Conservation (phyloP, 2,113 vertebrate species). For the Brienomyrus brachyistius region DNA sequence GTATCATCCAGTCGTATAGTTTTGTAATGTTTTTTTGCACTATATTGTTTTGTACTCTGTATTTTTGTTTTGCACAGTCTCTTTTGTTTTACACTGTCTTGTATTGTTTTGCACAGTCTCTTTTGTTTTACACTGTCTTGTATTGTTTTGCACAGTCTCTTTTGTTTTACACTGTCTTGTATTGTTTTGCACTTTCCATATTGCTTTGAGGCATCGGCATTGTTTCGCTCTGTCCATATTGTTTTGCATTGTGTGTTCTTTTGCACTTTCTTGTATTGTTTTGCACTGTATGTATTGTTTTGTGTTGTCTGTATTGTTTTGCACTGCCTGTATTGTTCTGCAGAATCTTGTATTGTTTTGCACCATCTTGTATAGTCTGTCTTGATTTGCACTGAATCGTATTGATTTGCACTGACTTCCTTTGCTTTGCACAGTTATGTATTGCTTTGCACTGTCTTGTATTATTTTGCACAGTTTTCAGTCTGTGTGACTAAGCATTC, state of each 20-base stretch:
- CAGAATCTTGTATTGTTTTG: too few species aligned
- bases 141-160: not conserved
- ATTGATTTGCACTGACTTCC: not conserved
- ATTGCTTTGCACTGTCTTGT: not conserved
- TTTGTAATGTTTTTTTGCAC: not conserved
- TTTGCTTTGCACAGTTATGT: not conserved
- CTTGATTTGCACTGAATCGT: not conserved
- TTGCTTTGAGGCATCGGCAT: not conserved
- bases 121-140: too few species aligned
- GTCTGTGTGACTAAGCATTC: not conserved
- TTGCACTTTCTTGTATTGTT: not conserved
- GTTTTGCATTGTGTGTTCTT: not conserved
- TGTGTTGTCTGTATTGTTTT: not conserved
- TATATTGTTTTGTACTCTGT: not conserved
- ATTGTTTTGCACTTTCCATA: too few species aligned
- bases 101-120: too few species aligned
- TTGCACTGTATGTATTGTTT: not conserved
- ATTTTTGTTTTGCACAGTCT: not conserved
- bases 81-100: too few species aligned
- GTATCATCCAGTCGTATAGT: not conserved
- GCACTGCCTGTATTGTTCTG: not conserved
- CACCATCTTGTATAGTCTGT: not conserved
- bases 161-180: too few species aligned
- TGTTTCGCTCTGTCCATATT: too few species aligned
- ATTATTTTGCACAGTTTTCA: not conserved